Evolutionary conservation across 2,797 vertebrate genomes (phyloP).

Genomic region (Lacerta bilineata): DNA sequence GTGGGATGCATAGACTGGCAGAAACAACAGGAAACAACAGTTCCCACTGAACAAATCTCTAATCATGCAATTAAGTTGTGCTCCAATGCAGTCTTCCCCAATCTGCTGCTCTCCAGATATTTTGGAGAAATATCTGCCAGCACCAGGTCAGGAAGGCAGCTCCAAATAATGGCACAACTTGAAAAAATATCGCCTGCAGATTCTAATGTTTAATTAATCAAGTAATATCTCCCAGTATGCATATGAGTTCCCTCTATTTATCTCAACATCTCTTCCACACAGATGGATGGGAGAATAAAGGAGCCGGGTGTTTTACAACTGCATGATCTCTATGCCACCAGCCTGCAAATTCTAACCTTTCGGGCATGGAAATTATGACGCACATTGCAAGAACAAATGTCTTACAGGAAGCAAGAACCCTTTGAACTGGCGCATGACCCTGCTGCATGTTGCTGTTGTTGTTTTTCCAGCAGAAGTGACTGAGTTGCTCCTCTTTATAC

Average conservation of each 20-base stretch:
- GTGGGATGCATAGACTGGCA: too few species aligned
- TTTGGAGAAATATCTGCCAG: too few species aligned
- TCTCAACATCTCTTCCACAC: neutral
- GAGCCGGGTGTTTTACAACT: neutral
- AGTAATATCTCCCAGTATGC: neutral
- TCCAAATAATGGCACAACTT: neutral
- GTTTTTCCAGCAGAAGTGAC: slow-evolving; percentile 42
- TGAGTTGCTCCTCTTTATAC: slow-evolving; percentile 48
- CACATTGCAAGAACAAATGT: slow-evolving; percentile 2
- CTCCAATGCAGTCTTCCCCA: too few species aligned
- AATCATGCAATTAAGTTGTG: too few species aligned
- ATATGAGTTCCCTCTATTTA: neutral
- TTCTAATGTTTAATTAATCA: neutral
- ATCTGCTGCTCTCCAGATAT: too few species aligned
- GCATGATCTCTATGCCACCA: neutral
- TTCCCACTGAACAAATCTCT: too few species aligned
- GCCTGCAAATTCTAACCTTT: neutral
- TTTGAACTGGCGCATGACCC: slow-evolving; percentile 57
- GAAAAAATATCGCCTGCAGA: neutral
- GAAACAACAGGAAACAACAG: too few species aligned
- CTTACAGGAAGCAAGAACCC: slow-evolving; percentile 19
- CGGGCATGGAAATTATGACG: neutral
- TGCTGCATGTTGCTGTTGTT: neutral
- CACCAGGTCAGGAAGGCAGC: too few species aligned
- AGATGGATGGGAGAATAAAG: neutral